Evolutionary conservation across 2,888 invertebrate genomes (phyloP), one percentile per base, ranked within the genome.

Genomic region (Drosophila macrospina): DNA sequence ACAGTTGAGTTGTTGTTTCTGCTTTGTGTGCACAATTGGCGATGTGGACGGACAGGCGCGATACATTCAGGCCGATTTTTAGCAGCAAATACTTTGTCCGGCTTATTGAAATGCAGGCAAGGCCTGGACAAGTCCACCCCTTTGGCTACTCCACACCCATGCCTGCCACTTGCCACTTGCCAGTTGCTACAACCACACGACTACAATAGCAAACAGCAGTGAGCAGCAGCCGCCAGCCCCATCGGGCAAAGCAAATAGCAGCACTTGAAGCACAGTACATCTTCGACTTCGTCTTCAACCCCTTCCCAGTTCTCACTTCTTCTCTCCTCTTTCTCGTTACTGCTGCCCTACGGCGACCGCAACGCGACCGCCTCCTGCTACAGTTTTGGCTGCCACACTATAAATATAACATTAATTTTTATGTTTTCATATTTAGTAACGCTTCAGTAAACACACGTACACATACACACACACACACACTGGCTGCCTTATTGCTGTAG

Each of bases 321-420:
- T 13, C n/a, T 7, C 3, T 3, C 7, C 28, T 16, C 5, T 7
- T 39, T 57, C 28, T 16, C 5, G 10, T 39, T 57, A 11, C 32
- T 47, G 56, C 34, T 81, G 76, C 78, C 83, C 83, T 84, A 79
- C 78, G 78, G 83, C 83, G 59, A 60, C 65, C 80, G 74, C 84
- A 68, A 67, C 86, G 76, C 84, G 81, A 78, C 67, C 66, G 74
- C 75, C 86, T 32, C 41, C 34, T 16, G 41, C 32, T 39, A 56
- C 72, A 67, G 65, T 70, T 80, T 75, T 78, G 81, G 66, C 76
- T 70, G 85, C 87, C 85, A 83, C 87, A 87, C 85, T 86, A 87
- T 86, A 86, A 89, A 89, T 86, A 89, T 80, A 89, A 86, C 89
- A 86, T 86, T 86, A 89, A 89, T 88, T 86, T 86, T 86, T 86